These are phyloP conservation scores for Threskiornis aethiopicus DNA, from an alignment of 2,797 vertebrate genomes.

Conservation along the genomic window DNA sequence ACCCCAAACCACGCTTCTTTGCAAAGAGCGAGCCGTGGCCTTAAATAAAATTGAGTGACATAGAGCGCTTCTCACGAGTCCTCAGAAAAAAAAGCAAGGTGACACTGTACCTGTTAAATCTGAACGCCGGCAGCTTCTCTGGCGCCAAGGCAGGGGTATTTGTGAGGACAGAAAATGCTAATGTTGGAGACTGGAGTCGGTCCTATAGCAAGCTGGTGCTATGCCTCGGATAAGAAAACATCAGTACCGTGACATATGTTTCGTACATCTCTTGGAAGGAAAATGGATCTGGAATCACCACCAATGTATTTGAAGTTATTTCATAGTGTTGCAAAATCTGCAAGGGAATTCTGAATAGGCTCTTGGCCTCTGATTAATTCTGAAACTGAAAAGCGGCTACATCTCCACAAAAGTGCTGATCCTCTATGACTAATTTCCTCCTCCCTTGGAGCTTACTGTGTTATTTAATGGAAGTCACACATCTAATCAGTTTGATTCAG, in stretches of 20 bases:
- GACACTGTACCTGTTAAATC: slow-evolving; percentile 10
- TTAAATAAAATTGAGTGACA: background rate
- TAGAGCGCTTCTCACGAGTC: background rate
- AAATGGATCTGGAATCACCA: background rate
- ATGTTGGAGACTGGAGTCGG: background rate
- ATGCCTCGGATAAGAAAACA: background rate
- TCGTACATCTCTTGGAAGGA: background rate
- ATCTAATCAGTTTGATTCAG: background rate
- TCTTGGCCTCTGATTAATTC: slow-evolving; percentile 1
- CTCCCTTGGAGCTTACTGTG: background rate
- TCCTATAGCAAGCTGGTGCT: background rate
- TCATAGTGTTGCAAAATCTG: background rate
- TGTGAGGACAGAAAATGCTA: background rate
- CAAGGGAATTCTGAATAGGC: background rate
- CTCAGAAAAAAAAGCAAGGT: background rate
- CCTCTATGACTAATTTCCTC: background rate
- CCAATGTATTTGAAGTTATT: background rate
- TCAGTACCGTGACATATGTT: background rate
- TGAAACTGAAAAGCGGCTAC: background rate
- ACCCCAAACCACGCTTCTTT: background rate
- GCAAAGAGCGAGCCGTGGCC: background rate
- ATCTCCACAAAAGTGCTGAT: slow-evolving; percentile 16
- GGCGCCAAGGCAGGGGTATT: background rate
- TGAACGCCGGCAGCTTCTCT: slow-evolving; percentile 7
- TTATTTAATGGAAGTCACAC: slow-evolving; percentile 7